Evolutionary conservation across 2,113 vertebrate genomes (phyloP).

Genomic region (Bombycilla garrulus): DNA sequence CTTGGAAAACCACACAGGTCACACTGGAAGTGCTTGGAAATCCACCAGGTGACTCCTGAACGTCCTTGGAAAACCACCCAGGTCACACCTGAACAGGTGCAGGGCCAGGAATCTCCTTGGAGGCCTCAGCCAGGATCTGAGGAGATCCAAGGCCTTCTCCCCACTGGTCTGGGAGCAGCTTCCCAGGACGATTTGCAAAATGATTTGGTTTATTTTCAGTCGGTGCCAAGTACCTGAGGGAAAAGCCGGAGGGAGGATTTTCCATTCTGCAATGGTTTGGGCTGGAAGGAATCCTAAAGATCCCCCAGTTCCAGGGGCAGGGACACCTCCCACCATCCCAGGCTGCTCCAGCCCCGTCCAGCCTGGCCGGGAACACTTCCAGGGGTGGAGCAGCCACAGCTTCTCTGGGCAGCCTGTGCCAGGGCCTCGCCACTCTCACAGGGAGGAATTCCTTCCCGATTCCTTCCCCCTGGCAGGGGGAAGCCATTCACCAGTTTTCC

Average conservation of each 20-base stretch:
- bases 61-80: neutral
- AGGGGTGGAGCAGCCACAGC: neutral
- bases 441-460: neutral
- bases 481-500: neutral
- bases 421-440: neutral
- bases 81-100: too few species aligned
- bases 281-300: neutral
- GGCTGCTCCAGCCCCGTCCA: accelerated
- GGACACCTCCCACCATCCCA: neutral
- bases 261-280: neutral
- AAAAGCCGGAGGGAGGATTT: neutral
- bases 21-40: neutral
- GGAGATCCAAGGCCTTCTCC: neutral
- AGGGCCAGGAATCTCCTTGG: accelerated
- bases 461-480: neutral
- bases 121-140: neutral
- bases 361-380: accelerated
- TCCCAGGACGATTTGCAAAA: neutral
- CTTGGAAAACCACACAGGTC: neutral
- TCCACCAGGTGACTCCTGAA: accelerated
- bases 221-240: neutral
- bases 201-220: neutral
- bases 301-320: too few species aligned
- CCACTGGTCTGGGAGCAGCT: neutral
- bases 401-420: accelerated